Base-by-base conservation (phyloP, 2,888 invertebrate species). In the Epinotia demarniana region DNA sequence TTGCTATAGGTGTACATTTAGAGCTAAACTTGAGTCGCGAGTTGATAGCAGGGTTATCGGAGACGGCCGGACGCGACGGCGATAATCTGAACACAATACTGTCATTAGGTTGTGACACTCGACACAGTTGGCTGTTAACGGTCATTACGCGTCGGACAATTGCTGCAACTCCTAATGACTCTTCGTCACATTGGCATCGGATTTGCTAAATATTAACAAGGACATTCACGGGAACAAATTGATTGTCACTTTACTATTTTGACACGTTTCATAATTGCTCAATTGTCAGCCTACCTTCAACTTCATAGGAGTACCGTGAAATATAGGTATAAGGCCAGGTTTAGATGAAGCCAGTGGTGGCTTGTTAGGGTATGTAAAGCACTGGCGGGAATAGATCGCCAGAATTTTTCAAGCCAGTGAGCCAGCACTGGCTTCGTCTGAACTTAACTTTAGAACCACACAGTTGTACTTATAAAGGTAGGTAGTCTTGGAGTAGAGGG, bases 41-140 rank as follows among this genome's bases (percentile, higher is more conserved):
- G 33, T 61, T 61, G 33, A 61, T 33, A 61, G 3, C 61, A 23
- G 61, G 60, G 61, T 61, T 61, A 61, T 61, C 61, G 61, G 61
- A 61, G n/a, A 61, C 61, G 33, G 33, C 61, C 61, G 61, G 61
- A 61, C 16, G 61, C 61, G 61, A 61, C 11, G n/a, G 61, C 61
- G 61, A 61, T 61, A 61, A 61, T 61, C 33, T 27, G 16, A 33
- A 33, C 61, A 61, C 61, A 61, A 61, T 61, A n/a, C 53, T 53
- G 53, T n/a, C 53, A 53, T 53, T 53, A 39, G 39, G 1, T 39
- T n/a, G n/a, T 61, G 60, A 33, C 60, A 60, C 60, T 33, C 27
- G 60, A 60, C 60, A 60, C 60, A 61, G 61, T 61, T 61, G 12
- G 33, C 33, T 61, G 33, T 61, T 61, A 27, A 27, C 27, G 16